Conservation (phyloP, 2,797 vertebrate genomes). For the Halcyon leucocephala region DNA sequence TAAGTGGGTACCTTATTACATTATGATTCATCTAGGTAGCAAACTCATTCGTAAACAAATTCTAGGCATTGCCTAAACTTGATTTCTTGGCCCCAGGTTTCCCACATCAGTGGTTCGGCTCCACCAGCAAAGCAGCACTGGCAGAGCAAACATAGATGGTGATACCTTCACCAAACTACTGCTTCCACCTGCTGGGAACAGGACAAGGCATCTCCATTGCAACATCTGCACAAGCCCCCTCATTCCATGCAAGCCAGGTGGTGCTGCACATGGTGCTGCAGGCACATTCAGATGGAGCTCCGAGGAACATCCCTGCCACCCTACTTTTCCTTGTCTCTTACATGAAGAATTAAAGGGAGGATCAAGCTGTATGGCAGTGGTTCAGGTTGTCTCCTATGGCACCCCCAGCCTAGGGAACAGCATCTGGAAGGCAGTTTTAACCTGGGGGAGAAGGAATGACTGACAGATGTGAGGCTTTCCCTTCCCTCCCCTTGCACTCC, state of each 20-base stretch:
- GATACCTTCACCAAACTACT: not conserved
- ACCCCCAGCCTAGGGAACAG: not conserved
- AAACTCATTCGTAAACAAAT: not conserved
- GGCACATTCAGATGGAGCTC: not conserved
- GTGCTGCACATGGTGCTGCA: too few species aligned
- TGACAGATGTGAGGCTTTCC: not conserved
- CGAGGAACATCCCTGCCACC: not conserved
- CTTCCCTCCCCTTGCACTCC: not conserved
- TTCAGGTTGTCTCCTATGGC: not conserved
- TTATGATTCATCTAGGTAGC: not conserved
- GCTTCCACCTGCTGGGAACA: accelerated
- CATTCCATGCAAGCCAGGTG: accelerated
- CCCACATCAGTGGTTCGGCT: not conserved
- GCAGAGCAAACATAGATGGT: not conserved
- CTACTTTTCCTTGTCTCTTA: not conserved
- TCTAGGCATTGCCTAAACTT: not conserved
- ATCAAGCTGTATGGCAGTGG: accelerated
- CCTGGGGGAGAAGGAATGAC: not conserved
- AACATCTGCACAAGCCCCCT: accelerated
- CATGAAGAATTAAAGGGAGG: not conserved
- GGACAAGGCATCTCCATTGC: not conserved
- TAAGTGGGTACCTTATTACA: not conserved
- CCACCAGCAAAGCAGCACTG: not conserved
- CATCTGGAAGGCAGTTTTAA: not conserved
- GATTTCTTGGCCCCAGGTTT: not conserved